Conservation (phyloP, 1,140 invertebrate species). For the Eciton burchellii region DNA sequence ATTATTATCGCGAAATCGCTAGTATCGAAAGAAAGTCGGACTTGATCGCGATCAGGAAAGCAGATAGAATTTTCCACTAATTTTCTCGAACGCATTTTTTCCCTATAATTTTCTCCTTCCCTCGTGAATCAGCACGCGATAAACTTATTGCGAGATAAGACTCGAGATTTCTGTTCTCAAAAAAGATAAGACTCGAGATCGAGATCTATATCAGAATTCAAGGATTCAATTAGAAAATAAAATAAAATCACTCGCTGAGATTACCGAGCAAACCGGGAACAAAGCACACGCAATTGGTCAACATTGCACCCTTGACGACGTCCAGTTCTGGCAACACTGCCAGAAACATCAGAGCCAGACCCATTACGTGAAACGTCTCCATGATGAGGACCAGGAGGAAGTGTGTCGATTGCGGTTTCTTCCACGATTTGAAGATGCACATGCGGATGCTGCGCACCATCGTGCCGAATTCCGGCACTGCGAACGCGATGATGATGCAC, state of each 20-base stretch:
- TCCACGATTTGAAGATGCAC: conserved; percentile 95
- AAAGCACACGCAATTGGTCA: conserved; percentile 97
- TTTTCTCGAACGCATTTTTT: neutral
- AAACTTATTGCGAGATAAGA: no score
- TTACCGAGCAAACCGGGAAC: conserved; percentile 92
- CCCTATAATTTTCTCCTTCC: no score
- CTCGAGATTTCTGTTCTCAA: no score
- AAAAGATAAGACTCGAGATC: no score
- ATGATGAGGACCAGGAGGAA: conserved; percentile 91
- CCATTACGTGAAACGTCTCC: conserved; percentile 95
- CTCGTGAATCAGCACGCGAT: no score
- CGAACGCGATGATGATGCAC: conserved; percentile 95
- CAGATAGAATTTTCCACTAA: neutral
- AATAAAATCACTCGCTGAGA: conserved; percentile 17
- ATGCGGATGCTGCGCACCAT: conserved; percentile 94
- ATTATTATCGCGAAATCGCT: conserved; percentile 25
- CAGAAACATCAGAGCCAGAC: conserved; percentile 94
- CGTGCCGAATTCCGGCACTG: conserved; percentile 94
- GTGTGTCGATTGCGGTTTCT: conserved; percentile 87
- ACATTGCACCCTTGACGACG: conserved; percentile 96
- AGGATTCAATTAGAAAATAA: neutral
- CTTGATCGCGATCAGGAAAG: neutral
- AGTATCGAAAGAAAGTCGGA: conserved; percentile 29
- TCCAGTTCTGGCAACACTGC: conserved; percentile 95
- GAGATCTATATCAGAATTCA: neutral